Conservation (phyloP, 2,797 vertebrate species). For the Sebastes wilsoni region DNA sequence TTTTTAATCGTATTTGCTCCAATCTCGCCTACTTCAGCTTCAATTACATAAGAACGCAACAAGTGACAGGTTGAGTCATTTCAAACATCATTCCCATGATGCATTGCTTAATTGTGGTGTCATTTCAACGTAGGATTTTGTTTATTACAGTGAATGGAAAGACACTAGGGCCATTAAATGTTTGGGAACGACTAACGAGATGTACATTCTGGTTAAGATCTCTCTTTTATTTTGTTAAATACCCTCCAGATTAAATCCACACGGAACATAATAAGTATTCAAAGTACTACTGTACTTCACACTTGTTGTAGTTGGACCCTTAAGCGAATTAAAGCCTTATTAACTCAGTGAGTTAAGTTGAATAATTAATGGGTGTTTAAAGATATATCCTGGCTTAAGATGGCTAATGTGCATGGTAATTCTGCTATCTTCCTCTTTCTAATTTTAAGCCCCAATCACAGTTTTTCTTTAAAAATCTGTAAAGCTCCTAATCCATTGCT, state of each 20-base stretch:
- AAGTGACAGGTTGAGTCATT: slow-evolving; percentile 45
- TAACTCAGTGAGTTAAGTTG: slow-evolving; percentile 58
- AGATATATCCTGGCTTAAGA: slow-evolving; percentile 41
- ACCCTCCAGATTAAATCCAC: neutral
- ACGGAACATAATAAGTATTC: slow-evolving; percentile 2
- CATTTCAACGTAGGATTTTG: slow-evolving; percentile 51
- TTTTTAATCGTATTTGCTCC: too few species aligned
- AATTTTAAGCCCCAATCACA: slow-evolving; percentile 49
- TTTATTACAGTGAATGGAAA: slow-evolving; percentile 46
- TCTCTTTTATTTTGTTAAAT: neutral
- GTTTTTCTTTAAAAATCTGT: neutral
- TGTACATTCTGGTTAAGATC: slow-evolving; percentile 25
- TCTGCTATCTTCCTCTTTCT: slow-evolving; percentile 49
- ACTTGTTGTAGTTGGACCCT: slow-evolving; percentile 20
- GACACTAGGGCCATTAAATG: slow-evolving; percentile 51
- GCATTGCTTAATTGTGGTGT: slow-evolving; percentile 43
- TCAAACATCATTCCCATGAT: slow-evolving; percentile 39
- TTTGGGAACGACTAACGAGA: slow-evolving; percentile 58
- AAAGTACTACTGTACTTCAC: neutral
- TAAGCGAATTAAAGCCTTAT: slow-evolving; percentile 34
- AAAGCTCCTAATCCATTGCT: neutral
- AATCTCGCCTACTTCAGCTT: too few species aligned
- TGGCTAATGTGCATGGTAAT: slow-evolving; percentile 45
- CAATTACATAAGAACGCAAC: slow-evolving; percentile 53
- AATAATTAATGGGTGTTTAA: slow-evolving; percentile 60